Evolutionary conservation across 1,140 invertebrate species (phyloP).

Genomic region (Eulimnadia texana): DNA sequence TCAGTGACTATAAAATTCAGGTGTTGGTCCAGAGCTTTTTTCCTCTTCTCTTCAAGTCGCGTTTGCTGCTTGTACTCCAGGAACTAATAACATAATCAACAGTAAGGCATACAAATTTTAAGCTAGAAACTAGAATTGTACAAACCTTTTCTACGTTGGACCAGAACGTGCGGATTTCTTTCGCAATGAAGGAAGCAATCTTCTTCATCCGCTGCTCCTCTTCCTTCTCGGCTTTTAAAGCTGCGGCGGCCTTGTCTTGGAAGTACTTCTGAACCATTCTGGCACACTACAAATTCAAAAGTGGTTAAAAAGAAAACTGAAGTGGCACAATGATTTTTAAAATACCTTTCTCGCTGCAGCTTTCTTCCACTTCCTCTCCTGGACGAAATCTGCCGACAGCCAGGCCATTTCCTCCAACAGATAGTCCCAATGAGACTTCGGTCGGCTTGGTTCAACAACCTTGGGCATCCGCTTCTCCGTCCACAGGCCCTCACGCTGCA

Average conservation of each 20-base stretch:
- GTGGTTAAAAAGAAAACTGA: constrained; percentile 1
- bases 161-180: constrained; percentile 92
- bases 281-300: constrained; percentile 30
- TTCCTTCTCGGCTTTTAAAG: constrained; percentile 78
- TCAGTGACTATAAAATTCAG: constrained; percentile 97
- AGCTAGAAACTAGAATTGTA: background rate
- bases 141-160: constrained; percentile 80
- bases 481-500: constrained; percentile 83
- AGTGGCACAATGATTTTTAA: background rate
- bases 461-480: constrained; percentile 80
- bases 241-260: constrained; percentile 78
- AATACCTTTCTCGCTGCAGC: constrained; percentile 75
- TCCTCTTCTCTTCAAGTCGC: constrained; percentile 82
- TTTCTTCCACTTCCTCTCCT: constrained; percentile 96
- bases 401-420: constrained; percentile 96
- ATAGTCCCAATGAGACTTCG: constrained; percentile 98
- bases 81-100: constrained; percentile 42
- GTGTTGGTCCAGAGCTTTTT: constrained; percentile 91
- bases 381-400: constrained; percentile 92
- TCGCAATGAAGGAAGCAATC: constrained; percentile 78
- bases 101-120: background rate
- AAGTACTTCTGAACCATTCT: constrained; percentile 89
- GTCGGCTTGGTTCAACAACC: constrained; percentile 70
- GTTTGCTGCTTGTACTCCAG: constrained; percentile 90
- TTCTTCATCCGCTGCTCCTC: constrained; percentile 71